These are phyloP conservation scores for Drosophila differens DNA, from an alignment of 2,888 invertebrate species.

Conservation along the genomic window DNA sequence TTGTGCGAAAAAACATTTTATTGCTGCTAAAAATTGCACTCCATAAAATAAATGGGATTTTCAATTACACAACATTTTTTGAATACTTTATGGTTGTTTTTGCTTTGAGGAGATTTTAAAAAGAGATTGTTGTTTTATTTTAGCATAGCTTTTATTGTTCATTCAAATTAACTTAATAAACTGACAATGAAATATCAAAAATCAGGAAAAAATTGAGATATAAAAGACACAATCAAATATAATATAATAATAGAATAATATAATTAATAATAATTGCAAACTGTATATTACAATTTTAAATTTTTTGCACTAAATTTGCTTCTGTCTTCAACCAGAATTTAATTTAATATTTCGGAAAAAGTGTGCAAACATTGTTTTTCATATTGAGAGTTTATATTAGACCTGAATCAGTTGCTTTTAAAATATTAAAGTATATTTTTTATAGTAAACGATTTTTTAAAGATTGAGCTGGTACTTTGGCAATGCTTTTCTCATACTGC, in stretches of 20 bases:
- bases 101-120: not conserved
- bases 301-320: not conserved
- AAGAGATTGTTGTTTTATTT: not conserved
- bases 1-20: not conserved
- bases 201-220: not conserved
- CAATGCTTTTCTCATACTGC: not conserved
- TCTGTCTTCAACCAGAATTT: not conserved
- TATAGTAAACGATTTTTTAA: not conserved
- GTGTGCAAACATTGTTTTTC: not conserved
- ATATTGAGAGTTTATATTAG: no score
- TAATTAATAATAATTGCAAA: not conserved
- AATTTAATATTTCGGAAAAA: not conserved
- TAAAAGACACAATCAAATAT: not conserved
- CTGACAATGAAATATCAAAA: not conserved
- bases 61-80: not conserved
- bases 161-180: not conserved
- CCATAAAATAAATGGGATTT: not conserved
- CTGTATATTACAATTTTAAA: not conserved
- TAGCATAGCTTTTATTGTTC: not conserved
- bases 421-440: not conserved
- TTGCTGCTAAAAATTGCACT: not conserved
- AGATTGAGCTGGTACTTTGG: not conserved
- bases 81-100: not conserved
- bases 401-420: not conserved
- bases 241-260: not conserved